A percentile compares a stretch with the other conserved stretches of the same genome.
These are phyloP conservation scores for Parazoanthus darwini DNA, from an alignment of 92 coral and sea anemone species.

Conservation along the genomic window DNA sequence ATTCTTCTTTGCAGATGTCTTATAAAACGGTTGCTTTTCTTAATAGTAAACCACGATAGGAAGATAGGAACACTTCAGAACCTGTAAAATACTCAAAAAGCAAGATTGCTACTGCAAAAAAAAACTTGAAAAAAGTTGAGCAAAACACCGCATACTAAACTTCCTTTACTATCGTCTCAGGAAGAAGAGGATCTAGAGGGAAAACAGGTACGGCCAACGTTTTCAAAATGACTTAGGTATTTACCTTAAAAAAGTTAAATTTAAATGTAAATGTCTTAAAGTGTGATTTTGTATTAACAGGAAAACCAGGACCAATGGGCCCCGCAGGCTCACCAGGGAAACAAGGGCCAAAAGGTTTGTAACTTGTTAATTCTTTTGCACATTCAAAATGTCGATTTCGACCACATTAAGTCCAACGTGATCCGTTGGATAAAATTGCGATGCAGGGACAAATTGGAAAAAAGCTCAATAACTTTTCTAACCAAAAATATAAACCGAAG, in stretches of 20 bases:
- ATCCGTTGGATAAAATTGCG: no score
- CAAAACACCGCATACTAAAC: not conserved
- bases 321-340: slow-evolving; percentile 26
- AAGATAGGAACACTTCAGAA: not conserved
- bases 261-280: not conserved
- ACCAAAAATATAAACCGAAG: no score
- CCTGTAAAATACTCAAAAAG: not conserved
- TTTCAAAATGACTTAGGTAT: not conserved
- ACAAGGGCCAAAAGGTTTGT: slow-evolving; percentile 30
- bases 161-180: not conserved
- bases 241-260: not conserved
- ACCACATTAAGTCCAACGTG: not conserved
- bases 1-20: no score
- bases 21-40: no score
- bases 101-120: no score
- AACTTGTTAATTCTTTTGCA: not conserved
- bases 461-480: no score
- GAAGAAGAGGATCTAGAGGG: slow-evolving; percentile 16
- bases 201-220: slow-evolving; percentile 1
- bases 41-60: not conserved
- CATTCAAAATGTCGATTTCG: not conserved
- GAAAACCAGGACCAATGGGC: slow-evolving; percentile 1
- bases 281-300: not conserved
- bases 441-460: no score
- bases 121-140: no score